phyloP scores from a whole-genome alignment of 2,113 vertebrate species.

The Solenodon paradoxus region DNA sequence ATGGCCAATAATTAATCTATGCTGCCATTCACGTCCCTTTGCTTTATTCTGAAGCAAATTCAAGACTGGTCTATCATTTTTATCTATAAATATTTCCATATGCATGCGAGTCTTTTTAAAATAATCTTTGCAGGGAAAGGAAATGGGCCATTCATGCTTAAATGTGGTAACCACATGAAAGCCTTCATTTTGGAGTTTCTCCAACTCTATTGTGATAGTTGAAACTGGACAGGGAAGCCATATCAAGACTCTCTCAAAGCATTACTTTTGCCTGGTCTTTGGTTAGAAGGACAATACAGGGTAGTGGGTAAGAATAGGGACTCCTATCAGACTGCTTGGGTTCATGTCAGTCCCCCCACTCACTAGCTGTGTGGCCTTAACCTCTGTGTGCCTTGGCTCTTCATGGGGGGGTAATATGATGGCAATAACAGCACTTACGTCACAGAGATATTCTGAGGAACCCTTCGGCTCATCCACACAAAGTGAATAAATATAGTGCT shows the following conservation, averaged over 20 bases:
- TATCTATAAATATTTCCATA: constrained; percentile 38
- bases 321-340: not conserved
- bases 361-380: not conserved
- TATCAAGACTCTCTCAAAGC: not conserved
- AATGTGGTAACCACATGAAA: constrained; percentile 51
- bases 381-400: not conserved
- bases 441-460: not conserved
- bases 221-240: not conserved
- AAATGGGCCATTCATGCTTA: constrained; percentile 49
- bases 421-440: not conserved
- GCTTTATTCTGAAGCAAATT: constrained; percentile 51
- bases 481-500: not conserved
- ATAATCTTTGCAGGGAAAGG: constrained; percentile 62
- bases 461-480: not conserved
- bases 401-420: not conserved
- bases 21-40: not conserved
- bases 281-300: not conserved
- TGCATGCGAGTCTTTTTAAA: constrained; percentile 31
- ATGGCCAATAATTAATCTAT: not conserved
- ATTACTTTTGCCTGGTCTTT: not conserved
- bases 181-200: constrained; percentile 25
- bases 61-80: constrained; percentile 43
- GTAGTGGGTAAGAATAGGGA: not conserved
- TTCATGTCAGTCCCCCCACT: not conserved
- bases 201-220: constrained; percentile 19